These are phyloP conservation scores for Drosophila sp. DNA, from an alignment of 1,140 invertebrate genomes.

Conservation along the genomic window DNA sequence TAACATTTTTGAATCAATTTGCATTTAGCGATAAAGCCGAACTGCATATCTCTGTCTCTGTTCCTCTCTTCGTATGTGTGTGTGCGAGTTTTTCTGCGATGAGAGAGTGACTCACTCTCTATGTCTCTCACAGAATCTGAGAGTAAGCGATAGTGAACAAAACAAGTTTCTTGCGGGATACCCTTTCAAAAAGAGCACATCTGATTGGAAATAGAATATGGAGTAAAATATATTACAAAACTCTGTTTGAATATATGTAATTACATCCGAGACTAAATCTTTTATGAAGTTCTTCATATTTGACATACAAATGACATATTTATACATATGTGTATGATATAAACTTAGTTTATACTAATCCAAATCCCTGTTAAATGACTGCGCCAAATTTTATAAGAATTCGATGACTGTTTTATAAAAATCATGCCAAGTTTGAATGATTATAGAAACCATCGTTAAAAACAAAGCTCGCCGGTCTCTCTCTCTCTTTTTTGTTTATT, in stretches of 20 bases:
- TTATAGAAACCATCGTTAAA: neutral
- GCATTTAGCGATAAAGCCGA: conserved; percentile 2
- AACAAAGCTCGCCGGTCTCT: neutral
- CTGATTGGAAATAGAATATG: too few relatives aligned
- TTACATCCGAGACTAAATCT: too few relatives aligned
- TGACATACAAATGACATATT: too few relatives aligned
- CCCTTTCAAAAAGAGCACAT: neutral
- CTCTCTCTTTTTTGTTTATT: neutral
- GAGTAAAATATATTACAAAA: too few relatives aligned
- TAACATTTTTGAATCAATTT: conserved; percentile 13
- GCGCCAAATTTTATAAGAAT: too few relatives aligned
- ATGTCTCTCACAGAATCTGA: neutral
- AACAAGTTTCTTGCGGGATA: neutral
- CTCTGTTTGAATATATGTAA: too few relatives aligned
- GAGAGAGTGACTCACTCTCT: neutral
- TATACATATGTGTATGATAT: too few relatives aligned
- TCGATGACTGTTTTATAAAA: neutral
- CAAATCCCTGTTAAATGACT: too few relatives aligned
- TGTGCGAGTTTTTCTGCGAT: neutral
- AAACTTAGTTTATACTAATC: too few relatives aligned
- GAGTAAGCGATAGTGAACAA: neutral
- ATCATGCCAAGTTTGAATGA: neutral
- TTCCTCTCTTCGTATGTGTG: neutral
- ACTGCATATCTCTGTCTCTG: neutral
- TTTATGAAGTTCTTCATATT: too few relatives aligned